A percentile compares a stretch with the other conserved stretches of the same genome.
These are phyloP conservation scores for Ceyx margarethae DNA, from an alignment of 2,113 vertebrate genomes.

Conservation along the genomic window DNA sequence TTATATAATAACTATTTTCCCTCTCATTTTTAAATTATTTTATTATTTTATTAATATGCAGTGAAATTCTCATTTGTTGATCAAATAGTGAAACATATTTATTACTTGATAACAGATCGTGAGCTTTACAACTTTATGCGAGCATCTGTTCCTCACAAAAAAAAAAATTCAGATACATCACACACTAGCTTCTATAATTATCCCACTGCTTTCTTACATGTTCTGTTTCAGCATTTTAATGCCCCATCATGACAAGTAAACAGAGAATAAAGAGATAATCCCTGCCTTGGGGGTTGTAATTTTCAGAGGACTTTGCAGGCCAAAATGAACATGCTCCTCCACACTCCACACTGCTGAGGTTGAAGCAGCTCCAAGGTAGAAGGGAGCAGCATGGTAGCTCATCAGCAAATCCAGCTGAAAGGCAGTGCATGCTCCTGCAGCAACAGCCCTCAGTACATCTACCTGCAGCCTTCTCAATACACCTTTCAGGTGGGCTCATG, in stretches of 20 bases:
- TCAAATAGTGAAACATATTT: not conserved
- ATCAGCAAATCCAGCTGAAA: not conserved
- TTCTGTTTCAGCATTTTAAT: not conserved
- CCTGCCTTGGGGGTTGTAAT: not conserved
- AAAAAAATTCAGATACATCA: not conserved
- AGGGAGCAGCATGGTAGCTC: not conserved
- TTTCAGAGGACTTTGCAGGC: not conserved
- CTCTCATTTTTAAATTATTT: not conserved
- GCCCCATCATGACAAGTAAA: not conserved
- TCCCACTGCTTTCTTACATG: not conserved
- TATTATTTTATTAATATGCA: not conserved
- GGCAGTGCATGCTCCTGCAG: not conserved
- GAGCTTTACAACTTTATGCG: not conserved
- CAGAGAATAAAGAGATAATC: not conserved
- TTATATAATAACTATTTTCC: not conserved
- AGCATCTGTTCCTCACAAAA: not conserved
- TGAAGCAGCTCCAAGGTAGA: not conserved
- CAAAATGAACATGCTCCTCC: not conserved
- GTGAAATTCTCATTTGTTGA: not conserved
- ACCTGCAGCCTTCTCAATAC: not conserved
- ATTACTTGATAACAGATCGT: not conserved
- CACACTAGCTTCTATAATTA: not conserved
- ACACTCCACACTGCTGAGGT: not conserved
- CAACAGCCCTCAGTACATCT: not conserved
- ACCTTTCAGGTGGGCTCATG: not conserved